Conservation (phyloP, 2,797 vertebrate species). For the Helostoma temminkii region DNA sequence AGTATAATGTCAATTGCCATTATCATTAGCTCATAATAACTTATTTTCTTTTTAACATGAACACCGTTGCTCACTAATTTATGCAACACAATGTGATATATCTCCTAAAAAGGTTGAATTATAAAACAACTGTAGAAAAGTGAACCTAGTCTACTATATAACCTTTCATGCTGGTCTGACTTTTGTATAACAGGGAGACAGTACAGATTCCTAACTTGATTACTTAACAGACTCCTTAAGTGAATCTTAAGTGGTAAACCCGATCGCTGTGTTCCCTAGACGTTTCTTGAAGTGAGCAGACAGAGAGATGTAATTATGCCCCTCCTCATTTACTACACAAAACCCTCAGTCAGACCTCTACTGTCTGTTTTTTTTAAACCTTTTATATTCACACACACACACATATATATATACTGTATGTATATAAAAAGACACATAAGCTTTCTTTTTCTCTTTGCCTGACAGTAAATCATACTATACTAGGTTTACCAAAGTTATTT, state of each 20-base stretch:
- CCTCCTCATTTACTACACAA: conserved; percentile 37
- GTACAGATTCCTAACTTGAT: conserved; percentile 46
- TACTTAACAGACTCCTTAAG: conserved; percentile 65
- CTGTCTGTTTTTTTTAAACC: neutral
- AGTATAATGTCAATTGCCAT: neutral
- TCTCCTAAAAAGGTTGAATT: too few relatives aligned
- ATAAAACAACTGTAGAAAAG: too few relatives aligned
- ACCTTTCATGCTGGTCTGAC: conserved; percentile 12
- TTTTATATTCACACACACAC: neutral
- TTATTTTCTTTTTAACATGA: too few relatives aligned
- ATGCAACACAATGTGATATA: too few relatives aligned
- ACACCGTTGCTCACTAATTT: neutral
- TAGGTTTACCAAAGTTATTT: too few relatives aligned
- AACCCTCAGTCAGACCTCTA: conserved; percentile 39
- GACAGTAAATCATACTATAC: too few relatives aligned
- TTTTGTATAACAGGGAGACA: conserved; percentile 47
- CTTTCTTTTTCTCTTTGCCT: too few relatives aligned
- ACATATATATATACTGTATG: neutral
- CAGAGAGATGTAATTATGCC: conserved; percentile 61
- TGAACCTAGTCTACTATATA: conserved; percentile 8
- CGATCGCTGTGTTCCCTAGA: conserved; percentile 45
- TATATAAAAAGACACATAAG: too few relatives aligned
- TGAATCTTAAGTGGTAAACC: conserved; percentile 68
- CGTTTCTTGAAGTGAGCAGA: conserved; percentile 53
- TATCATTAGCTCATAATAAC: too few relatives aligned